phyloP scores from a whole-genome alignment of 1,140 invertebrate species.

The Papilio glaucus region DNA sequence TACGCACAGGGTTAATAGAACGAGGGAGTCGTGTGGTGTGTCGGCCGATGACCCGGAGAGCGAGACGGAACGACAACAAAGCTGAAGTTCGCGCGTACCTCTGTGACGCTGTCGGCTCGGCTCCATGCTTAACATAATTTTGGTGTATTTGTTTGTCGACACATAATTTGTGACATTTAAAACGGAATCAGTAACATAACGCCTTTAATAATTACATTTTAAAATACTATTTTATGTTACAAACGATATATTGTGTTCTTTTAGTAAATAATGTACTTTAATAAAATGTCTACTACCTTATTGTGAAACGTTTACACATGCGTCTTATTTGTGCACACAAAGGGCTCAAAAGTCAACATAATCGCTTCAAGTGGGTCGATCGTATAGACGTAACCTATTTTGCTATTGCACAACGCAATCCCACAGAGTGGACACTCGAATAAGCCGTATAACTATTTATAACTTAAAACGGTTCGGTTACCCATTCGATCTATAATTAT shows the following conservation, averaged over 20 bases:
- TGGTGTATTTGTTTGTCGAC: background rate
- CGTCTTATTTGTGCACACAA: conserved; percentile 49
- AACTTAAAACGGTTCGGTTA: conserved; percentile 53
- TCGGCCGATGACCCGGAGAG: conserved; percentile 78
- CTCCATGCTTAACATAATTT: conserved; percentile 30
- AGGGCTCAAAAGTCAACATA: conserved; percentile 60
- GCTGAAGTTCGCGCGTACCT: conserved; percentile 75
- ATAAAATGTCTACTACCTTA: background rate
- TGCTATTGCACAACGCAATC: conserved; percentile 68
- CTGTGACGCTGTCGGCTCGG: conserved; percentile 46
- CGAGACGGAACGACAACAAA: conserved; percentile 80
- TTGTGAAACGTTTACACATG: conserved; percentile 24
- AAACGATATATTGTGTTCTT: background rate
- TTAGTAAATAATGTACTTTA: background rate
- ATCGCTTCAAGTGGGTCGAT: conserved; percentile 63
- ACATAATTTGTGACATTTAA: background rate
- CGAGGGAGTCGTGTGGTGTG: conserved; percentile 70
- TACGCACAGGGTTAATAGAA: conserved; percentile 78
- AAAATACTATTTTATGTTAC: background rate
- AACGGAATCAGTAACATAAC: background rate
- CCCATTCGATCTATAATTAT: conserved; percentile 57
- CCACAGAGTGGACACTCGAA: conserved; percentile 53
- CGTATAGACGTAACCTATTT: conserved; percentile 74
- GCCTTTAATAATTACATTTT: background rate
- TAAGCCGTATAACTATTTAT: conserved; percentile 42